Evolutionary conservation across 2,797 vertebrate species (phyloP), one percentile per base, ranked within the genome.

Genomic region (Sebastes elongatus): DNA sequence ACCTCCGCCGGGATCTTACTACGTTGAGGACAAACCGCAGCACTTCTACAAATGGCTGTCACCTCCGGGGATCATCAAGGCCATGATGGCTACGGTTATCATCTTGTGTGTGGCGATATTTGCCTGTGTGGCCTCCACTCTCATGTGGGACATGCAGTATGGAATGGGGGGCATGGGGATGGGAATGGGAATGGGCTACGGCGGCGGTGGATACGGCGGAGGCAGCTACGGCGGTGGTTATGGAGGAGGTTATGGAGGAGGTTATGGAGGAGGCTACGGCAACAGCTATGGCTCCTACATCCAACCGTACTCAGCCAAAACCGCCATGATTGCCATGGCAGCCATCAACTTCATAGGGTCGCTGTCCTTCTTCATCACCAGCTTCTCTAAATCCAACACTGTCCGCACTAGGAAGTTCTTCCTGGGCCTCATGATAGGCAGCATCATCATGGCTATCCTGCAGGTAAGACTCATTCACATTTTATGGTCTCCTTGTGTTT

Each of bases 61-160:
- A 0, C 97, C 97, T 0, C 97, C 97, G 0, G 95, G 97, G 2
- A 95, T 98, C 25, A 74, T 97, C 78, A 95, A 96, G 80, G 89
- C 91, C 56, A 95, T 98, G 95, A 90, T 95, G 85, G 96, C 16
- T 0, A 13, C 68, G 0, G 77, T 96, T 1, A 28, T 97, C 9
- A 78, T 97, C 23, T 87, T 98, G 23, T 98, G 97, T 32, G 61
- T 98, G 16, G 95, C 94, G 4, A 96, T 97, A 74, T 98, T 98
- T 1, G 97, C 97, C 68, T 98, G 97, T 0, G 97, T 98, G 71
- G 97, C 97, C 11, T 98, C 97, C 76, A 98, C 97, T 0, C 91
- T 98, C 59, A 96, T 97, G 89, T 98, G 97, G 97, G 96, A 97
- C 18, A 96, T 96, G 10, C 94, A 96, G 71, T 97, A 97, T 0